Evolutionary conservation across 2,797 vertebrate species (phyloP), one percentile per base, ranked within the genome.

Genomic region (Pterois miles): DNA sequence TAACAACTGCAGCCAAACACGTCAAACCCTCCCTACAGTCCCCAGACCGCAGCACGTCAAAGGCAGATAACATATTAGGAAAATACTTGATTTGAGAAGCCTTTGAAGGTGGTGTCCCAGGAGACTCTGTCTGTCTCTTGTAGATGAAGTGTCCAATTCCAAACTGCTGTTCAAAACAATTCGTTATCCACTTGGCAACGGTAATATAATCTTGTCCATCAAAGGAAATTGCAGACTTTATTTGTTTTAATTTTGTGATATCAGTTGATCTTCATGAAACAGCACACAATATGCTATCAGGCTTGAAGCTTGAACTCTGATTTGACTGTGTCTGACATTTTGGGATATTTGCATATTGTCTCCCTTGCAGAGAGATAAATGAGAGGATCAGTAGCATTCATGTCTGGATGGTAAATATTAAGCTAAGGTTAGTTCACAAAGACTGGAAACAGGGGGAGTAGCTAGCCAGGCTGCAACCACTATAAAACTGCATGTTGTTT

Each of bases 1-100:
- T 88, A 86, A 71, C 84, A 89, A 89, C 78, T 78, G 75, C 33
- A 80, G 91, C 91, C 92, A 92, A 92, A 79, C 74, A 84, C 33
- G 63, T 90, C 83, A 84, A 80, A 76, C 12, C 76, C 81, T 90
- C 85, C 83, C 82, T 38, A 33, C 78, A 78, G 82, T 88, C 85
- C 81, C 85, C 62, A 68, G 86, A 90, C 90, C 80, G 4, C 85
- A 85, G 70, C 56, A 65, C 4, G 83, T 86, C 82, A 82, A 74
- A 84, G 86, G 68, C 58, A 72, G 80, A 86, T 85, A 83, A 89
- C 82, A 88, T 88, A 89, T 80, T 58, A 70, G 57, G 62, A 71
- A 85, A 86, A 86, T 62, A 65, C 64, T 83, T 78, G n/a, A 75
- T 82, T 68, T 86, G 57, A 46, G 70, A 83, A 67, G 53, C 50